Evolutionary conservation across 1,140 invertebrate species (phyloP).

Genomic region (Gonioctena quinquepunctata): DNA sequence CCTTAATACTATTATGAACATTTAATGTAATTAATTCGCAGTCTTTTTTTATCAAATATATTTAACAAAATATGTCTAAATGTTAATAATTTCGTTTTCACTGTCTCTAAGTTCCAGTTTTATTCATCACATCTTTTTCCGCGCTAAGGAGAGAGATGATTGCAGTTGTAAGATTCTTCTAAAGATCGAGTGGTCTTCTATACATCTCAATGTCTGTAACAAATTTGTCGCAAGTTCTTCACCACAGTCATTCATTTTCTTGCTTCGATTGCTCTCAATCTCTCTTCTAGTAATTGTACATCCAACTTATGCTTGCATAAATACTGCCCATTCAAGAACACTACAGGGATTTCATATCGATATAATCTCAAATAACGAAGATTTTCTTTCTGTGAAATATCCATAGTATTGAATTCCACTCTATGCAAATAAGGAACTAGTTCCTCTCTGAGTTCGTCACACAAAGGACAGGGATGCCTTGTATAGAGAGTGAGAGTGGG

Average conservation of each 20-base stretch:
- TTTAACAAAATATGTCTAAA: too few relatives aligned
- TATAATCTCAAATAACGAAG: conserved; percentile 75
- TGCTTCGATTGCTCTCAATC: conserved; percentile 47
- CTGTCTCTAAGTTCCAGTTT: too few relatives aligned
- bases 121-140: too few relatives aligned
- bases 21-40: too few relatives aligned
- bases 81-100: too few relatives aligned
- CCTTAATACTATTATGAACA: too few relatives aligned
- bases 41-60: too few relatives aligned
- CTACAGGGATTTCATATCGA: conserved; percentile 82
- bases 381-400: conserved; percentile 76
- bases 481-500: conserved; percentile 78
- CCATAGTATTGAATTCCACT: conserved; percentile 67
- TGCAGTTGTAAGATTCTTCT: too few relatives aligned
- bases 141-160: too few relatives aligned
- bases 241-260: neutral
- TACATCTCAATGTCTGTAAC: too few relatives aligned
- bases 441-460: conserved; percentile 77
- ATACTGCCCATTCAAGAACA: conserved; percentile 82
- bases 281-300: conserved; percentile 58
- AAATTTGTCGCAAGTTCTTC: too few relatives aligned
- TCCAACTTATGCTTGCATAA: conserved; percentile 83
- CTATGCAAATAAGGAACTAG: conserved; percentile 65
- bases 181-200: too few relatives aligned
- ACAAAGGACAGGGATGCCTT: conserved; percentile 79